Evolutionary conservation across 2,113 vertebrate genomes (phyloP).

Genomic region (Poeciliopsis turrubarensis): DNA sequence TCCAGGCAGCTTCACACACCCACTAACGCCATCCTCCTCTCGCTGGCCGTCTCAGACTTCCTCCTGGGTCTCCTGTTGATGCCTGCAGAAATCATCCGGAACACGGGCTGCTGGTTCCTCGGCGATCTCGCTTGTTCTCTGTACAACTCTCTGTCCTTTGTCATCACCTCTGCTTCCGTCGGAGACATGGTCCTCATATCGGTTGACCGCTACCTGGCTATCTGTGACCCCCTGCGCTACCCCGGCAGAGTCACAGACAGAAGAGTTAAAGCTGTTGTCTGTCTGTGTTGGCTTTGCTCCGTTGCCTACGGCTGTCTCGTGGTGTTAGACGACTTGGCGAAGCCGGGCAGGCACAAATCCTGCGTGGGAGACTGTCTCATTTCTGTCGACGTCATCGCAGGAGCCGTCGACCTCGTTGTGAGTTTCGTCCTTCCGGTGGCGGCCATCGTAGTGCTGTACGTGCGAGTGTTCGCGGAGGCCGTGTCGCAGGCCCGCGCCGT

Average conservation of each 20-base stretch:
- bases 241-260: constrained; percentile 26
- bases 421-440: not conserved
- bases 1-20: constrained; percentile 69
- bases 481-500: constrained; percentile 8
- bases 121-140: constrained; percentile 43
- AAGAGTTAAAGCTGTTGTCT: constrained; percentile 15
- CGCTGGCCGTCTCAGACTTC: constrained; percentile 63
- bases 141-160: constrained; percentile 5
- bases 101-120: constrained; percentile 54
- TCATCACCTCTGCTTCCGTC: constrained; percentile 32
- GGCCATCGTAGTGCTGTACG: constrained; percentile 9
- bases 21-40: constrained; percentile 64
- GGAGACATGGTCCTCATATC: constrained; percentile 31
- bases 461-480: constrained; percentile 10
- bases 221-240: constrained; percentile 53
- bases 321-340: not conserved
- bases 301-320: not conserved
- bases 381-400: not conserved
- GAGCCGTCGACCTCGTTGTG: not conserved
- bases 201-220: constrained; percentile 25
- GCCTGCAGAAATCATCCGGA: constrained; percentile 75
- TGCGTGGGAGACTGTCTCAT: constrained; percentile 32
- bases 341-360: not conserved
- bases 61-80: constrained; percentile 74
- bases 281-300: constrained; percentile 36